Evolutionary conservation across 2,113 vertebrate genomes (phyloP).

Genomic region (Edolisoma coerulescens): DNA sequence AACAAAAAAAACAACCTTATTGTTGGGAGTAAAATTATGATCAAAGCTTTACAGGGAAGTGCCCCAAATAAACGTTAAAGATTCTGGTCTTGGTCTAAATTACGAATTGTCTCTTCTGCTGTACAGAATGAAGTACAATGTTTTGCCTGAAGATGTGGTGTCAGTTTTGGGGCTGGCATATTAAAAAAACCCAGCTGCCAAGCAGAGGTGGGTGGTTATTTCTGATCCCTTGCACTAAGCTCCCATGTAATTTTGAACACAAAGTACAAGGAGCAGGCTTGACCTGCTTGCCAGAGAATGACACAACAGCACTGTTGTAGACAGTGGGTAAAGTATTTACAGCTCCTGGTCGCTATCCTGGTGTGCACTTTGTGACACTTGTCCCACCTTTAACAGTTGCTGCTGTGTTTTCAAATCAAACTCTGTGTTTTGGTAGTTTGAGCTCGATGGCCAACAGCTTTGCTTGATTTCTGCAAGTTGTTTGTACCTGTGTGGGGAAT

Average conservation of each 20-base stretch:
- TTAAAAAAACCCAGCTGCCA: not conserved
- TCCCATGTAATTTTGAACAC: not conserved
- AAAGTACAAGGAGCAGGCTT: conserved; percentile 9
- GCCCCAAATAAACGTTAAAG: not conserved
- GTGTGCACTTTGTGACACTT: not conserved
- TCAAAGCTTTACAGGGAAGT: not conserved
- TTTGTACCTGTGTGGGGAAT: not conserved
- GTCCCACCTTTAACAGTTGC: not conserved
- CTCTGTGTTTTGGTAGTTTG: not conserved
- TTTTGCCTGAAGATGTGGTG: not conserved
- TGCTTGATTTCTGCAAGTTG: not conserved
- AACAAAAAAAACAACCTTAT: not conserved
- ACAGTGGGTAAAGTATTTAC: not conserved
- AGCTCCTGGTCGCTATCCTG: not conserved
- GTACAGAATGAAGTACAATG: not conserved
- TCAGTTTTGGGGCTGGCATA: not conserved
- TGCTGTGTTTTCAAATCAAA: conserved; percentile 37
- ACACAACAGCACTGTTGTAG: not conserved
- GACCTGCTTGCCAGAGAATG: not conserved
- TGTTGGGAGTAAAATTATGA: not conserved
- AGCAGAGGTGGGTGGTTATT: not conserved
- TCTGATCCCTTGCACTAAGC: not conserved
- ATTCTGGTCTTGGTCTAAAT: not conserved
- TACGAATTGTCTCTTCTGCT: not conserved
- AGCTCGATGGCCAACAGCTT: not conserved